Base-by-base conservation (phyloP, 2,797 vertebrate genomes). In the Pantherophis alleghaniensis region DNA sequence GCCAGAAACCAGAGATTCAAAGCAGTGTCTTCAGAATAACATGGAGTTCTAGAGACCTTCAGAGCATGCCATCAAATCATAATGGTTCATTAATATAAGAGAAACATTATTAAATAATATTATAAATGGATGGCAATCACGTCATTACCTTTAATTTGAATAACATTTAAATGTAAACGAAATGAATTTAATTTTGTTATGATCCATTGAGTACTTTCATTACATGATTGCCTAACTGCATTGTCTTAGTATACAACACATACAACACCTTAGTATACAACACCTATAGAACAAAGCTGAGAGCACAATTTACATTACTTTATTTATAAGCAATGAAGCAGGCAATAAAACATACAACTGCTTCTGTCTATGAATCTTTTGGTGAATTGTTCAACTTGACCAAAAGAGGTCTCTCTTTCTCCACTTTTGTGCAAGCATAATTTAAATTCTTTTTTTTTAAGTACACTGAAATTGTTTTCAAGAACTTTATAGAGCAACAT, bases 371-470 rank as follows among this genome's bases (percentile, higher is more conserved):
- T 3, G 1, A 22, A 61, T 2, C 1, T 86, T 51, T 83, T 59
- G 47, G 22, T 63, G 57, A 74, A 89, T 55, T 55, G 86, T 59
- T 90, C 60, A 86, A 86, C 7, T 89, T 86, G 57, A 22, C 92
- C 92, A 92, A 86, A 86, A 90, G 88, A 92, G 88, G 92, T 86
- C 69, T 86, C 92, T 83, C 51, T 88, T 61, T 53, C 59, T 66
- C 22, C 79, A 61, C 24, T 42, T n/a, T 79, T 28, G 24, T 32
- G 47, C 47, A 79, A 14, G 42, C 69, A 89, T 47, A 79, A 22
- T 42, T 92, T 32, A 11, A 11, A 69, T 86, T 79, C 32, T 28
- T 32, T 11, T 9, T 20, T 51, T 42, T 26, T 3, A 88, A 60
- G 24, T 16, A 53, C 12, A 18, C 57, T 79, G 22, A 86, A 12